phyloP scores from a whole-genome alignment of 2,797 vertebrate species.

The Sphenopsis melanotis region DNA sequence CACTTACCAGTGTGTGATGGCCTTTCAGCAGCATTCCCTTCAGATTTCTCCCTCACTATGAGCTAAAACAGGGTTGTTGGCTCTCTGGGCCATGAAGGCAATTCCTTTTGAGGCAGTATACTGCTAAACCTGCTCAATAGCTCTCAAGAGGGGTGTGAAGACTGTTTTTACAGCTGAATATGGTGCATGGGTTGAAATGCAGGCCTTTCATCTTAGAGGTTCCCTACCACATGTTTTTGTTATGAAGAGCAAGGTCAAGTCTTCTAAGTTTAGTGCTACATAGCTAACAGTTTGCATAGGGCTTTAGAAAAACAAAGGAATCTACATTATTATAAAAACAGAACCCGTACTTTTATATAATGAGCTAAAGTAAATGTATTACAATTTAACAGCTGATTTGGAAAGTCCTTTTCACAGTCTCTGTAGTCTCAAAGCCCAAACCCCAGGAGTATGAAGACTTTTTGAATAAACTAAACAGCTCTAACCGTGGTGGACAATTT shows the following conservation, averaged over 20 bases:
- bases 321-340: not conserved
- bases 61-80: not conserved
- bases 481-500: accelerated
- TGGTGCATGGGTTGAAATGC: not conserved
- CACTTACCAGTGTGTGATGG: not conserved
- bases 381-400: not conserved
- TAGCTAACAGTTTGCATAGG: not conserved
- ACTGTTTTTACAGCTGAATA: slow-evolving; percentile 32
- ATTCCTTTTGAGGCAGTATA: not conserved
- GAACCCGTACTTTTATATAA: not conserved
- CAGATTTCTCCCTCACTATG: not conserved
- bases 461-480: not conserved
- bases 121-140: not conserved
- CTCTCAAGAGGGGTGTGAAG: not conserved
- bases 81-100: not conserved
- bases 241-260: not conserved
- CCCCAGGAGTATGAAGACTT: not conserved
- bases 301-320: not conserved
- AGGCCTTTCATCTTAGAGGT: not conserved
- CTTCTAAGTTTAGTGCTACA: not conserved
- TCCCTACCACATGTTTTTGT: not conserved
- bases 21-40: not conserved
- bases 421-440: not conserved
- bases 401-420: not conserved
- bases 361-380: not conserved